phyloP scores from a whole-genome alignment of 2,113 vertebrate genomes.

The Solea solea region DNA sequence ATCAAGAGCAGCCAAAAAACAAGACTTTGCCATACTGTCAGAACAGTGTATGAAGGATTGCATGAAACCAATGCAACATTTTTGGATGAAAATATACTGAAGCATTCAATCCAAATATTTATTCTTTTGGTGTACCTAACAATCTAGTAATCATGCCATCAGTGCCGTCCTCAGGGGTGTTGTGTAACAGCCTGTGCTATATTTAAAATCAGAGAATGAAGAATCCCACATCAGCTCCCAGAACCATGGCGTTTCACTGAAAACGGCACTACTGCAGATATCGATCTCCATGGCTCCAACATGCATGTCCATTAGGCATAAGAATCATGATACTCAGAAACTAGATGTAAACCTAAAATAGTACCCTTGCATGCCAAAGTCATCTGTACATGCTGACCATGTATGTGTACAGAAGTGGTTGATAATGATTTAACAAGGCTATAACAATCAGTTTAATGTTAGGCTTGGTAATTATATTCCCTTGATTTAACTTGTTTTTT shows the following conservation, averaged over 20 bases:
- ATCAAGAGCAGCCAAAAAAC: background rate
- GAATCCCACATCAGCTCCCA: conserved; percentile 71
- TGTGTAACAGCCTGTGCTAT: conserved; percentile 74
- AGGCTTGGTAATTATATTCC: background rate
- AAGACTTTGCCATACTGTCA: background rate
- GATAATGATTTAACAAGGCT: background rate
- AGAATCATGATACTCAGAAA: conserved; percentile 1
- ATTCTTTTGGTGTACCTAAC: conserved; percentile 51
- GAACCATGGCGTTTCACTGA: conserved; percentile 60
- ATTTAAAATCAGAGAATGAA: conserved; percentile 74
- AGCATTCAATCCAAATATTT: background rate
- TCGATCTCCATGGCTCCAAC: background rate
- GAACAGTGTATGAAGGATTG: conserved; percentile 18
- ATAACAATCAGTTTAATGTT: background rate
- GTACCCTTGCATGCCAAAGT: conserved; percentile 8
- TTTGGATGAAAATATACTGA: background rate
- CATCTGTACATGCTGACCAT: conserved; percentile 3
- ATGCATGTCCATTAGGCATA: background rate
- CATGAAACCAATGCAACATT: background rate
- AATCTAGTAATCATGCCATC: conserved; percentile 63
- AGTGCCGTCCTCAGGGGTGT: conserved; percentile 61
- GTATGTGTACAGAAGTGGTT: background rate
- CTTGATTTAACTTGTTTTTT: background rate
- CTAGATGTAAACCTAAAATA: conserved; percentile 11
- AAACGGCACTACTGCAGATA: conserved; percentile 36